Evolutionary conservation across 92 coral and sea anemone genomes (phyloP).

Genomic region (Galaxea fascicularis): DNA sequence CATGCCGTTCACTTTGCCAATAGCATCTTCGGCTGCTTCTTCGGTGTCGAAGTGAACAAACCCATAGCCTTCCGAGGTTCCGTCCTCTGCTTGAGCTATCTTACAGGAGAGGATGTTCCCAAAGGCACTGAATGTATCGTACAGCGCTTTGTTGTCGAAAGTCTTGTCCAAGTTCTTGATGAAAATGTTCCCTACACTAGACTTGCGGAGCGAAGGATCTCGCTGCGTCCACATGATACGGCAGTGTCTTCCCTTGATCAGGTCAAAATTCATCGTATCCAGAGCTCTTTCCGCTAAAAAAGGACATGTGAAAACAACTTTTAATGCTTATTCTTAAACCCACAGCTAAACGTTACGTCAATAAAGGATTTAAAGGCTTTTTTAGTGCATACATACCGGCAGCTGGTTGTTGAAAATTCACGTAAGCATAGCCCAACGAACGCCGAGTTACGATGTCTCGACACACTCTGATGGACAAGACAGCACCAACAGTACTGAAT

Average conservation of each 20-base stretch:
- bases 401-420: slow-evolving; percentile 94
- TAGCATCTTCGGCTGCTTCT: slow-evolving; percentile 92
- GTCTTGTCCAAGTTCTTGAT: slow-evolving; percentile 97
- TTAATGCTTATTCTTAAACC: too few relatives aligned
- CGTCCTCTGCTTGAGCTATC: slow-evolving; percentile 94
- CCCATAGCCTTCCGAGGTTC: slow-evolving; percentile 92
- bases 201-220: slow-evolving; percentile 97
- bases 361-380: neutral
- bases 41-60: slow-evolving; percentile 97
- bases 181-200: slow-evolving; percentile 97
- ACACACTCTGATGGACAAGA: slow-evolving; percentile 96
- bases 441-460: slow-evolving; percentile 98
- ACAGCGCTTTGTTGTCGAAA: slow-evolving; percentile 95
- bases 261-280: slow-evolving; percentile 97
- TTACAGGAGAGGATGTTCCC: slow-evolving; percentile 97
- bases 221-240: slow-evolving; percentile 99
- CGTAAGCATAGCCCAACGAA: slow-evolving; percentile 98
- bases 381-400: slow-evolving; percentile 73
- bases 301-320: neutral
- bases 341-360: neutral
- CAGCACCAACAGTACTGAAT: slow-evolving; percentile 95
- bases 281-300: slow-evolving; percentile 91
- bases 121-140: slow-evolving; percentile 99
- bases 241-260: slow-evolving; percentile 97
- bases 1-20: slow-evolving; percentile 97